Percentiles rank a stretch among this genome's conserved stretches.
phyloP scores from a whole-genome alignment of 1,140 invertebrate genomes.

The Caenorhabditis brenneri region DNA sequence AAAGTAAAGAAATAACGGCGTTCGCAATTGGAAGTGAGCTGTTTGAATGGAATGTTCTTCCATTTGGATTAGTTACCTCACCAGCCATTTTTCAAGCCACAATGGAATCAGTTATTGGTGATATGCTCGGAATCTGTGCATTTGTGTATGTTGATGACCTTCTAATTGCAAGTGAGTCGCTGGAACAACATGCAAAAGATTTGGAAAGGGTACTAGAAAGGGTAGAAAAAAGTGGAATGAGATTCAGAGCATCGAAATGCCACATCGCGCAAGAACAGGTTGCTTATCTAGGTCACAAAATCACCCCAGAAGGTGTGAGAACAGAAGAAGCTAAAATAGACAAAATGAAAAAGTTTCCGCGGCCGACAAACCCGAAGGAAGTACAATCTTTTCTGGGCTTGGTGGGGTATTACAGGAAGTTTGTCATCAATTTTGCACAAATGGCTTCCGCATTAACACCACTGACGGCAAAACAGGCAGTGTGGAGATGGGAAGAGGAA shows the following conservation, averaged over 20 bases:
- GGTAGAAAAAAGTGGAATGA: background rate
- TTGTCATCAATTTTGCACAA: slow-evolving; percentile 43
- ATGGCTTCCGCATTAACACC: slow-evolving; percentile 45
- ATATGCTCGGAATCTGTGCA: background rate
- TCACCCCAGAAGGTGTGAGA: background rate
- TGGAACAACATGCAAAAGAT: background rate
- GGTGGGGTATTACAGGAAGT: slow-evolving; percentile 38
- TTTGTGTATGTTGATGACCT: slow-evolving; percentile 44
- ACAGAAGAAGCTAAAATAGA: slow-evolving; percentile 5
- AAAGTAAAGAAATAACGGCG: slow-evolving; percentile 43
- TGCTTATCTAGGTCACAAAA: slow-evolving; percentile 16
- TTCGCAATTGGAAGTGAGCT: slow-evolving; percentile 48
- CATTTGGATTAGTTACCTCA: slow-evolving; percentile 48
- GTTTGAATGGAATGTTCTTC: slow-evolving; percentile 49
- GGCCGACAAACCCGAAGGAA: slow-evolving; percentile 1
- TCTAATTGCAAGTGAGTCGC: slow-evolving; percentile 1
- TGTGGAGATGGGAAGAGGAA: slow-evolving; percentile 9
- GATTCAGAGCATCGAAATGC: slow-evolving; percentile 4
- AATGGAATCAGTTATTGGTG: slow-evolving; percentile 49
- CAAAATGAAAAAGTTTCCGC: background rate
- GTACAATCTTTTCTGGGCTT: slow-evolving; percentile 28
- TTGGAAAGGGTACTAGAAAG: background rate
- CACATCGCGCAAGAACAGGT: background rate
- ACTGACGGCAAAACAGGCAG: slow-evolving; percentile 39
- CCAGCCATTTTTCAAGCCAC: slow-evolving; percentile 47